These are phyloP conservation scores for Melanotaenia duboulayi DNA, from an alignment of 2,113 vertebrate genomes.

Conservation along the genomic window DNA sequence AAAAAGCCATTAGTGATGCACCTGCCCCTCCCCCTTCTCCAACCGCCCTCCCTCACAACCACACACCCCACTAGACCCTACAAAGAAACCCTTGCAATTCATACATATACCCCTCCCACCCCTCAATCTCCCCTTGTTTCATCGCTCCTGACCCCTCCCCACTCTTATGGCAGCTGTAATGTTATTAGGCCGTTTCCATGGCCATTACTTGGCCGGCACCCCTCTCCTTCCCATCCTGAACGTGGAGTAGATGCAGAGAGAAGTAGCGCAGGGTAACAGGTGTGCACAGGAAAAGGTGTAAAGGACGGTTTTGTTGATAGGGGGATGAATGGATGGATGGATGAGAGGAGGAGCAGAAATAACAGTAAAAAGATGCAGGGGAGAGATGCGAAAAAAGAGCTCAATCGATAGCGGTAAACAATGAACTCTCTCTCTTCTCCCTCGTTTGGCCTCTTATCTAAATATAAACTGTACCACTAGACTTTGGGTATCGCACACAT, in stretches of 20 bases:
- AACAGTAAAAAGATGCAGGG: conserved; percentile 25
- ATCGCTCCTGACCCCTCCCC: conserved; percentile 67
- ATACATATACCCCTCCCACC: conserved; percentile 16
- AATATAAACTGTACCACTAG: conserved; percentile 69
- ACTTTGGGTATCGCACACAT: conserved; percentile 38
- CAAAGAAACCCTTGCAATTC: conserved; percentile 48
- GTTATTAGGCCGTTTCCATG: conserved; percentile 76
- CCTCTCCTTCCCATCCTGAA: conserved; percentile 26
- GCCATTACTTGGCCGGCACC: conserved; percentile 62
- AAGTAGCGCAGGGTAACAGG: conserved; percentile 43
- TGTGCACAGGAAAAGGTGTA: conserved; percentile 52
- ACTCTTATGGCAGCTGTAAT: conserved; percentile 74
- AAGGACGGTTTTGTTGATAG: conserved; percentile 28
- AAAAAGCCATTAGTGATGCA: conserved; percentile 87
- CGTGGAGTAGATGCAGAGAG: conserved; percentile 55
- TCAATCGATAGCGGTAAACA: conserved; percentile 74
- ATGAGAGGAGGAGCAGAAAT: conserved; percentile 25
- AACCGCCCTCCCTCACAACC: conserved; percentile 40
- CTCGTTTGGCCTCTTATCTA: conserved; percentile 45
- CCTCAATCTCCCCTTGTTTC: conserved; percentile 25
- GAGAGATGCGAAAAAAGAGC: conserved; percentile 19
- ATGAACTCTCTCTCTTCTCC: conserved; percentile 43
- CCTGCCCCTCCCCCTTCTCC: conserved; percentile 69
- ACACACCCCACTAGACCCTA: conserved; percentile 35
- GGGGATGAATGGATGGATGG: background rate